Percentiles rank a stretch among this genome's conserved stretches.
Evolutionary conservation across 53 echinoderm and acorn worm species (phyloP).

Genomic region (Actinopyga echinites): DNA sequence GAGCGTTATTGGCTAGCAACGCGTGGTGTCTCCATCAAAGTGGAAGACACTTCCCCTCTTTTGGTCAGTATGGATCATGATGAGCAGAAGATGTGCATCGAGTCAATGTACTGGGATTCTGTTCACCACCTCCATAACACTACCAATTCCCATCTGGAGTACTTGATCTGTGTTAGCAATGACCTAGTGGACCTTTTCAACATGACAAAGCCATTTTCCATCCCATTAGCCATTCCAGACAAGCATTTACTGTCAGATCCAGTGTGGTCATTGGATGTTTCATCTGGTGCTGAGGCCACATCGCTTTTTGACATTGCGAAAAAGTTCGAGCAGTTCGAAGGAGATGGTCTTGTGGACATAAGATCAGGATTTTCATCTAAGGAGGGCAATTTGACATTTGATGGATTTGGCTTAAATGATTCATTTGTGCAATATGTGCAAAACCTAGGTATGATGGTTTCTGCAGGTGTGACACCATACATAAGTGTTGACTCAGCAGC

Average conservation of each 20-base stretch:
- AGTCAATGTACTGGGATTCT: slow-evolving; percentile 53
- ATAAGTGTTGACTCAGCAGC: slow-evolving; percentile 65
- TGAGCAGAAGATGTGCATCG: slow-evolving; percentile 71
- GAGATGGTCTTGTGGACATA: slow-evolving; percentile 68
- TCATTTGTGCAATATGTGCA: slow-evolving; percentile 53
- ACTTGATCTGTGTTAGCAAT: slow-evolving; percentile 73
- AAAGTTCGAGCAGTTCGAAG: slow-evolving; percentile 45
- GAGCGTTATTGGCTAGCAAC: slow-evolving; percentile 94
- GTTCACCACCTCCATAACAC: slow-evolving; percentile 53
- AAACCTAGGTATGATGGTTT: slow-evolving; percentile 53
- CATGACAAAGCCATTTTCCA: slow-evolving; percentile 23
- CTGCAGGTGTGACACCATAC: slow-evolving; percentile 71
- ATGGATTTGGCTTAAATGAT: slow-evolving; percentile 57
- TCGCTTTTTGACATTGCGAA: slow-evolving; percentile 42
- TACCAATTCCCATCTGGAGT: slow-evolving; percentile 60
- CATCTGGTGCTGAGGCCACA: slow-evolving; percentile 18
- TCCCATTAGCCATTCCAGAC: slow-evolving; percentile 3
- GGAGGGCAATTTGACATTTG: slow-evolving; percentile 81
- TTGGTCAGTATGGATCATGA: slow-evolving; percentile 73
- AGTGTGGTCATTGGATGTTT: slow-evolving; percentile 9
- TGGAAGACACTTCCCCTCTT: slow-evolving; percentile 69
- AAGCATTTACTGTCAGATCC: slow-evolving; percentile 1
- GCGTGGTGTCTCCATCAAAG: slow-evolving; percentile 63
- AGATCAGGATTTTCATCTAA: slow-evolving; percentile 56
- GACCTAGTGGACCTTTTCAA: slow-evolving; percentile 69